Evolutionary conservation across 2,113 vertebrate species (phyloP), one percentile per base, ranked within the genome.

Genomic region (Cygnus atratus): DNA sequence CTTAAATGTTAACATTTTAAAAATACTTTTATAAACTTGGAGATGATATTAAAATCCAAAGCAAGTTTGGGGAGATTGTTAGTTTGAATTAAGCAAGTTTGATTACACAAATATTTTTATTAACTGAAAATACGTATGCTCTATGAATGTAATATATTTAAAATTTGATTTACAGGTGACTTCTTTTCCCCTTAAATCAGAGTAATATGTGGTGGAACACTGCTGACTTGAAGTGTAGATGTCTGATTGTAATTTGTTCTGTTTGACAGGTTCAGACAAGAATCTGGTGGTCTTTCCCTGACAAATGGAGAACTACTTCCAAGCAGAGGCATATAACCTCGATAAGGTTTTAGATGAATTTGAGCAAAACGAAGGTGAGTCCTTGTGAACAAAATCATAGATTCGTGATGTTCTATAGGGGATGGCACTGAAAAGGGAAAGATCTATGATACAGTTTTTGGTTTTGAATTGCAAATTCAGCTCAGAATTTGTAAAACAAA

Each of bases 221-320:
- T 95, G 46, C 46, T 79, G 58, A 73, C 72, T 52, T 80, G 85
- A 88, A 81, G 44, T 44, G 88, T 93, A 61, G 88, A 46, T 79
- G 58, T 57, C 80, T 93, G 88, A 88, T 48, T 84, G 46, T 90
- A 77, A 91, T 93, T 92, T 95, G 31, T 80, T 95, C 72, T 96
- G 62, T 88, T 89, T 95, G 96, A 72, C 95, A 99, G 99, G 98
- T 98, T 99, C 98, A 98, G 97, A 76, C 95, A 94, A 95, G 97
- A 93, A 96, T 97, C 98, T 98, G 97, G 98, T 98, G 96, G 98
- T 98, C 97, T 98, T 98, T 98, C 98, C 96, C 97, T 99, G 98
- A 99, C 98, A 96, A 99, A 99, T 99, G 99, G 99, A 99, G 99
- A 99, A 99, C 98, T 99, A 99, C 97, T 99, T 99, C 98, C 99